A percentile compares a stretch with the other conserved stretches of the same genome.
These are phyloP conservation scores for Tenthredo scrophulariae DNA, from an alignment of 2,888 invertebrate species.

Conservation along the genomic window DNA sequence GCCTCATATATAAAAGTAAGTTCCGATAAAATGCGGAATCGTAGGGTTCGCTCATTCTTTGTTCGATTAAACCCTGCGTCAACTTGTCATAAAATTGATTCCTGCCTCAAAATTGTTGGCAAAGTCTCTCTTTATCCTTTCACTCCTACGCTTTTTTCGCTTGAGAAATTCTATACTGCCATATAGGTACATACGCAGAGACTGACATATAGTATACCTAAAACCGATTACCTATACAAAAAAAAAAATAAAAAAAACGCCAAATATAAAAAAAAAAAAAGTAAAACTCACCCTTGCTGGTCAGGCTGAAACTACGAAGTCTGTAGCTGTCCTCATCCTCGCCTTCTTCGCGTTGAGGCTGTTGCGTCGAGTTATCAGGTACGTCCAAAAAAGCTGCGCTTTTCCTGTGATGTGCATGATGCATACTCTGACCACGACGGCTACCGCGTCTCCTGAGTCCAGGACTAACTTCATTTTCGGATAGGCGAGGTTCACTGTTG, in stretches of 20 bases:
- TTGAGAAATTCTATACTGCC: not conserved
- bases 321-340: slow-evolving; percentile 94
- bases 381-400: slow-evolving; percentile 88
- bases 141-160: not conserved
- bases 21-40: slow-evolving; percentile 16
- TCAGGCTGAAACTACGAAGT: slow-evolving; percentile 94
- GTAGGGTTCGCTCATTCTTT: not conserved
- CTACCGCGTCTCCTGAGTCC: slow-evolving; percentile 84
- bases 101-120: not conserved
- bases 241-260: not conserved
- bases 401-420: slow-evolving; percentile 82
- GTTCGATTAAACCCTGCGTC: slow-evolving; percentile 12
- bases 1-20: slow-evolving; percentile 13
- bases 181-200: not conserved
- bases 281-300: slow-evolving; percentile 89
- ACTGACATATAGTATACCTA: not conserved
- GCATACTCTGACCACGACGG: slow-evolving; percentile 79
- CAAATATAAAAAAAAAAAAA: not conserved
- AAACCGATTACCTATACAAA: not conserved
- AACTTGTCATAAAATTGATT: slow-evolving; percentile 17
- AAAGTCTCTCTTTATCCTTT: slow-evolving; percentile 3
- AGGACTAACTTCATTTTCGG: slow-evolving; percentile 85
- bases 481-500: slow-evolving; percentile 85
- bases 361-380: slow-evolving; percentile 80
- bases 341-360: slow-evolving; percentile 88